These are phyloP conservation scores for Oeneis ivallda DNA, from an alignment of 2,888 invertebrate species.

Conservation along the genomic window DNA sequence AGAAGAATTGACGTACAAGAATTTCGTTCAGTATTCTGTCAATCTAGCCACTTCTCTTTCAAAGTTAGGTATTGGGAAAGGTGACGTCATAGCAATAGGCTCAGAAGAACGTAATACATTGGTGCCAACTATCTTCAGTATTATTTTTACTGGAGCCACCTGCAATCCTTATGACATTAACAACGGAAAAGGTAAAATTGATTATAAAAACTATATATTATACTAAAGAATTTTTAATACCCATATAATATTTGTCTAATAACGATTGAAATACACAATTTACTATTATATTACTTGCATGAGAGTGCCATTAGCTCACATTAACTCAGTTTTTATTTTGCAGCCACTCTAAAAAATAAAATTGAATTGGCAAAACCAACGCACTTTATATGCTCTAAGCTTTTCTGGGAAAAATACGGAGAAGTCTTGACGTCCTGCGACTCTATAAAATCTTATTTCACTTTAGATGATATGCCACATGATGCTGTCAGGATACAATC, in stretches of 20 bases:
- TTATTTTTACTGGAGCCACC: conserved; percentile 68
- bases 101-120: conserved; percentile 83
- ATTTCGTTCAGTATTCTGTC: conserved; percentile 77
- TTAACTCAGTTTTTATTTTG: conserved; percentile 42
- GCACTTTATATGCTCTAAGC: conserved; percentile 83
- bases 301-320: not conserved
- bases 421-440: conserved; percentile 53
- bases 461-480: conserved; percentile 50
- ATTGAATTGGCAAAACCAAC: conserved; percentile 84
- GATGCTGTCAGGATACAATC: conserved; percentile 48
- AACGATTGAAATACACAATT: too few species aligned
- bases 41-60: conserved; percentile 76
- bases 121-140: conserved; percentile 73
- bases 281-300: too few species aligned
- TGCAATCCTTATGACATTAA: conserved; percentile 58
- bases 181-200: conserved; percentile 54
- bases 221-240: not conserved
- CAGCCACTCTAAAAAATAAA: conserved; percentile 84
- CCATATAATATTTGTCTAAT: too few species aligned
- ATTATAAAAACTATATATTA: not conserved
- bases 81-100: conserved; percentile 81
- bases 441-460: conserved; percentile 53
- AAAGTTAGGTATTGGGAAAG: conserved; percentile 69
- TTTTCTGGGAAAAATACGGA: conserved; percentile 67
- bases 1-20: conserved; percentile 73